Conservation (phyloP, 1,140 invertebrate genomes). For the Drosophila cardini region DNA sequence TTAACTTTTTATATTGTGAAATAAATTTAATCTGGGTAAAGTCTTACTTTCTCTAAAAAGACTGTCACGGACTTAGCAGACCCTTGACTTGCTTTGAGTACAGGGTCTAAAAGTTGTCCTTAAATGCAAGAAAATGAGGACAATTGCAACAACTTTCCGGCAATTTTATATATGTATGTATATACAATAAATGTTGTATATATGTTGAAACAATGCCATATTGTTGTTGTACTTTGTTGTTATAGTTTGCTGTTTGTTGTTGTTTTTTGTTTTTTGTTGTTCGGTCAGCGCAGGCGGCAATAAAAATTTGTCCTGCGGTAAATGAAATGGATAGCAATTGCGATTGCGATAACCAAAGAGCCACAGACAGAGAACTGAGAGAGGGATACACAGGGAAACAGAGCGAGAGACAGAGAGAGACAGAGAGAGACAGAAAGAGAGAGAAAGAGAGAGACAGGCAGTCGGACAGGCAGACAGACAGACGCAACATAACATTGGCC, state of each 20-base stretch:
- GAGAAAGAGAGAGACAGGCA: no score
- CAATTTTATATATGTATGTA: constrained; percentile 62
- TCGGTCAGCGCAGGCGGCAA: constrained; percentile 69
- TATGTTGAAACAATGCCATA: constrained; percentile 69
- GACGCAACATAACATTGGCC: constrained; percentile 22
- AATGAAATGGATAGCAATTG: constrained; percentile 81
- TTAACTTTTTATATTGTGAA: no score
- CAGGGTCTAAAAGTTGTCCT: constrained; percentile 59
- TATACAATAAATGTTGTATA: no score
- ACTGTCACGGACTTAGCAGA: no score
- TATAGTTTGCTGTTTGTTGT: constrained; percentile 4
- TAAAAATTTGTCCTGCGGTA: constrained; percentile 82
- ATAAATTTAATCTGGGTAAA: no score
- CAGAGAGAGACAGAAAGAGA: constrained; percentile 22
- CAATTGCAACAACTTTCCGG: constrained; percentile 80
- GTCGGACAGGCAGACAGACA: constrained; percentile 29
- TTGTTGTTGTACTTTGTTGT: constrained; percentile 45
- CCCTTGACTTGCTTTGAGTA: no score
- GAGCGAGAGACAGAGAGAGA: background rate
- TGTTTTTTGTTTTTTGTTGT: constrained; percentile 47
- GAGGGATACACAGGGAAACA: no score
- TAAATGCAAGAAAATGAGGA: constrained; percentile 79
- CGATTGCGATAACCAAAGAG: constrained; percentile 72
- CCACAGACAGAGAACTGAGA: background rate
- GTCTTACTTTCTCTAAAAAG: no score